Percentiles rank a stretch among this genome's conserved stretches.
Evolutionary conservation across 2,113 vertebrate genomes (phyloP).

Genomic region (Gallinago undulata): DNA sequence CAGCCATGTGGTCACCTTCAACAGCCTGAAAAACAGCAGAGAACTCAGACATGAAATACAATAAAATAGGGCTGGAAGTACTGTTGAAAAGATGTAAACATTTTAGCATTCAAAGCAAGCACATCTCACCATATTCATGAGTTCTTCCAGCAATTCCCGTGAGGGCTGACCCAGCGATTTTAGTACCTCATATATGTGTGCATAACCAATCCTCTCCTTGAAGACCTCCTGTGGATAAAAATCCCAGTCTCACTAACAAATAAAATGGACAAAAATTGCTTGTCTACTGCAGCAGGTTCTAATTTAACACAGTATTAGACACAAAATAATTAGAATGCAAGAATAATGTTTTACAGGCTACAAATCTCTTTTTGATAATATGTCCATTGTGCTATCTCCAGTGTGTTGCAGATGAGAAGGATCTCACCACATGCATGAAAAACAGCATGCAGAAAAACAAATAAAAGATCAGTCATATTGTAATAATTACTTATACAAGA

Average conservation of each 20-base stretch:
- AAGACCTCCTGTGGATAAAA: constrained; percentile 89
- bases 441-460: neutral
- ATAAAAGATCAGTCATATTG: neutral
- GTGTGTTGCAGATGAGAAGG: neutral
- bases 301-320: neutral
- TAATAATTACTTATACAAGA: neutral
- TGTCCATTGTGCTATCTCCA: neutral
- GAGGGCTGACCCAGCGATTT: constrained; percentile 92
- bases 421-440: too few relatives aligned
- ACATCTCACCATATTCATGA: constrained; percentile 95
- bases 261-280: neutral
- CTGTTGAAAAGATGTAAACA: neutral
- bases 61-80: neutral
- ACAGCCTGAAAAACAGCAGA: constrained; percentile 84
- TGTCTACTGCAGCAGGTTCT: neutral
- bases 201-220: constrained; percentile 97
- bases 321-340: neutral
- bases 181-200: constrained; percentile 92
- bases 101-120: neutral
- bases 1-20: constrained; percentile 94
- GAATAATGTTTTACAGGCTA: neutral
- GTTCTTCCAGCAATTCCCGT: constrained; percentile 89
- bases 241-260: constrained; percentile 5
- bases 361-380: neutral
- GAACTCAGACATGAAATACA: constrained; percentile 3